phyloP scores from a whole-genome alignment of 2,797 vertebrate genomes.

The Thalassophryne amazonica region DNA sequence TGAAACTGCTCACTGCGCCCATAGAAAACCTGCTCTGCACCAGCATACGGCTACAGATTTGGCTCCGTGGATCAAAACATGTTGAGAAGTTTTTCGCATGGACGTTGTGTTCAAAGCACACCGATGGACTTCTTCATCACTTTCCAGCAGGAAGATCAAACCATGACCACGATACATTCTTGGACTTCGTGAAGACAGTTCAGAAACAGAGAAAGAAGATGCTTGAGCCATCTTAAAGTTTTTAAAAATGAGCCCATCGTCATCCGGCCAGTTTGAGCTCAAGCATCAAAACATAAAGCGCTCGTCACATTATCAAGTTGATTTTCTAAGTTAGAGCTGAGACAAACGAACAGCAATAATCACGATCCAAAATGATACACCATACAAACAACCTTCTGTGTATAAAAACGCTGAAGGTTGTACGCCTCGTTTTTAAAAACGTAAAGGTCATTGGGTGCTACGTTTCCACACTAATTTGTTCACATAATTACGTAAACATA shows the following conservation, averaged over 20 bases:
- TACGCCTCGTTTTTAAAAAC: too few species aligned
- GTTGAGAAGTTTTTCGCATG: constrained; percentile 25
- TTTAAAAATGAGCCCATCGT: constrained; percentile 80
- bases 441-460: too few species aligned
- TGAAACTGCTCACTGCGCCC: constrained; percentile 2
- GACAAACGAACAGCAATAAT: too few species aligned
- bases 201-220: constrained; percentile 66
- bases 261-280: constrained; percentile 80
- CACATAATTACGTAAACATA: too few species aligned
- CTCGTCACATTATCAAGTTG: constrained; percentile 81
- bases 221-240: constrained; percentile 70
- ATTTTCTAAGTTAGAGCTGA: too few species aligned
- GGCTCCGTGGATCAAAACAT: constrained; percentile 48
- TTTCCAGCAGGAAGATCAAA: constrained; percentile 82
- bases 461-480: too few species aligned
- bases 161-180: constrained; percentile 60
- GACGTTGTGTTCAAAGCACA: constrained; percentile 44
- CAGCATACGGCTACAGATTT: constrained; percentile 44
- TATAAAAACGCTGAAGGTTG: too few species aligned
- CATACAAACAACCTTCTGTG: too few species aligned
- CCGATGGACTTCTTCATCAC: constrained; percentile 72
- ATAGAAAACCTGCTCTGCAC: constrained; percentile 9
- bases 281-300: constrained; percentile 62
- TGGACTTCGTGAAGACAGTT: constrained; percentile 54
- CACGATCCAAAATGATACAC: too few species aligned